Evolutionary conservation across 2,888 invertebrate species (phyloP).

Genomic region (Drosophila infuscata): DNA sequence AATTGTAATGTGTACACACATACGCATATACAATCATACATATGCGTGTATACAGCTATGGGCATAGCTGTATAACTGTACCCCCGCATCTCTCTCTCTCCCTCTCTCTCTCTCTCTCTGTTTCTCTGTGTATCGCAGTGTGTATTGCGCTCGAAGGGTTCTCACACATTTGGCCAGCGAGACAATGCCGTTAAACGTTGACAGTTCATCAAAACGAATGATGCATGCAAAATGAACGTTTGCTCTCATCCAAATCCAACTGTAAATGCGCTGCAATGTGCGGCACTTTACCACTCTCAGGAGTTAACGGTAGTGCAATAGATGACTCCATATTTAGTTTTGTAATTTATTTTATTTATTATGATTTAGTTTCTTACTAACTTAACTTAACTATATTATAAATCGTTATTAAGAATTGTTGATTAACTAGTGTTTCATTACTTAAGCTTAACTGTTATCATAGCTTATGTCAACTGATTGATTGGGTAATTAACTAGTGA

Average conservation of each 20-base stretch:
- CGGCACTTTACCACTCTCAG: not conserved
- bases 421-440: not conserved
- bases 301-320: not conserved
- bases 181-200: conserved; percentile 75
- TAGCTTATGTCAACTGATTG: not conserved
- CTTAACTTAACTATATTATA: too few relatives aligned
- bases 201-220: conserved; percentile 83
- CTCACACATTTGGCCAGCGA: conserved; percentile 49
- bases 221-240: conserved; percentile 80
- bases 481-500: not conserved
- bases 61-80: conserved; percentile 41
- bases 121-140: not conserved
- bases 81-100: conserved; percentile 17
- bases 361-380: not conserved
- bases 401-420: not conserved
- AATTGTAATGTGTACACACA: conserved; percentile 32
- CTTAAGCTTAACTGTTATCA: not conserved
- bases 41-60: conserved; percentile 31
- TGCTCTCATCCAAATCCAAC: conserved; percentile 28
- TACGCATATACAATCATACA: not conserved
- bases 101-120: not conserved
- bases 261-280: conserved; percentile 36
- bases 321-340: fast-evolving
- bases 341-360: not conserved
- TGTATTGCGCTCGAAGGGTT: conserved; percentile 38